Evolutionary conservation across 2,888 invertebrate species (phyloP).

Genomic region (Stramonita haemastoma): DNA sequence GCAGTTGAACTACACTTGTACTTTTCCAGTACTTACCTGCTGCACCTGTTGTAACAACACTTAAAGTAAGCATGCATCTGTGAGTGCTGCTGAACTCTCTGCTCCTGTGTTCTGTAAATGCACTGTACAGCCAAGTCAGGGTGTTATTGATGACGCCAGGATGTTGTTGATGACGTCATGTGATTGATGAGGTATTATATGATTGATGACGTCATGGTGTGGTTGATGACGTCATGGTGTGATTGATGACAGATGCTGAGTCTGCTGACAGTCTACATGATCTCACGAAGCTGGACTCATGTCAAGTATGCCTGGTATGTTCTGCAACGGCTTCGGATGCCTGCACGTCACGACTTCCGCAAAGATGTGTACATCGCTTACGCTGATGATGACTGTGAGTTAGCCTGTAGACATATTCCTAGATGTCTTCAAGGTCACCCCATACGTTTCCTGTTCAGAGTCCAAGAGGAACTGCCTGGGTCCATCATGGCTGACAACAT

Average conservation of each 20-base stretch:
- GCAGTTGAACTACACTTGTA: too few relatives aligned
- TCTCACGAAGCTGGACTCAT: not conserved
- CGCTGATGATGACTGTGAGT: not conserved
- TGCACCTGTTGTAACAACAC: too few relatives aligned
- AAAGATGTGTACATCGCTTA: constrained; percentile 29
- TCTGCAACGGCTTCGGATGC: not conserved
- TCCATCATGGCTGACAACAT: constrained; percentile 7
- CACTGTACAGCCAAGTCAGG: too few relatives aligned
- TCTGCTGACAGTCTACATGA: constrained; percentile 4
- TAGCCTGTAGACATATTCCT: not conserved
- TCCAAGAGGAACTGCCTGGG: not conserved
- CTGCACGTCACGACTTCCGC: constrained; percentile 2
- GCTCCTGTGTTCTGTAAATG: too few relatives aligned
- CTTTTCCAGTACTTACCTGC: too few relatives aligned
- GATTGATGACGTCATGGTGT: too few relatives aligned
- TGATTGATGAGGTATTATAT: too few relatives aligned
- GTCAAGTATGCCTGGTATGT: constrained; percentile 13
- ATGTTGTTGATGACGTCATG: too few relatives aligned
- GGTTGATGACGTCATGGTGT: not conserved
- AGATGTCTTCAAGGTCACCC: not conserved
- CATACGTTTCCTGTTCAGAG: constrained; percentile 7
- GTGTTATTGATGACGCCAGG: too few relatives aligned
- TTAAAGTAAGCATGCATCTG: too few relatives aligned
- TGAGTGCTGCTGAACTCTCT: too few relatives aligned
- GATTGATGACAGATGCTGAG: not conserved